Base-by-base conservation (phyloP, 2,888 invertebrate species). In the Epirrhoe alternata region DNA sequence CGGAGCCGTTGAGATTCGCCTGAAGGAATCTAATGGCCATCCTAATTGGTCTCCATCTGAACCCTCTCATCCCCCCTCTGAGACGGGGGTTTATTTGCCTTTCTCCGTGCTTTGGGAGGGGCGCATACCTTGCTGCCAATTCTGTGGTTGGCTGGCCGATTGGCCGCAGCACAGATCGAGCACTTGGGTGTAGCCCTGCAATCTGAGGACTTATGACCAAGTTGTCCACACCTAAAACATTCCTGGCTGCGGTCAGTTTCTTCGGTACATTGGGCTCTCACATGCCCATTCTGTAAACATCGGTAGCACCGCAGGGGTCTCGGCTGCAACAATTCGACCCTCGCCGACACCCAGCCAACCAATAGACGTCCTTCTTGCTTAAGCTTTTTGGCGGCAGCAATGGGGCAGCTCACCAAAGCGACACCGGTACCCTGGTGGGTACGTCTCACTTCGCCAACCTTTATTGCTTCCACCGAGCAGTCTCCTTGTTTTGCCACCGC, bases 1-100 rank as follows among this genome's bases (percentile, higher is more conserved):
- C 66, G 35, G 52, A 61, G 55, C 65, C 59, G 35, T 62, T 65
- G 30, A 68, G 17, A n/a, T 68, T 68, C 24, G 55, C 55, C 56
- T 68, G 68, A 2, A 68, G 59, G 14, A 64, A 52, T 6, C 12
- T 5, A 1, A n/a, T 24, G 2, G 17, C 42, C n/a, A 42, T 56
- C 1, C 30, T 42, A 45, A 42, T 45, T 42, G 5, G 12, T 30
- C 6, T 10, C 45, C 30, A 24, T 56, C 1, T 24, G 1, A 24
- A 24, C 24, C 17, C 12, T 10, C 10, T 5, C 45, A 12, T 24
- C 42, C 56, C 47, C 47, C 47, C 6, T 12, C 7, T 35, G 5
- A 16, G 6, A 7, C 38, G 14, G 35, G 16, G 14, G 35, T 3
- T 24, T 24, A 3, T 24, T 24, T 24, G 24, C 24, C 24, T 3